Base-by-base conservation (phyloP, 2,888 invertebrate genomes). In the Arctia plantaginis region DNA sequence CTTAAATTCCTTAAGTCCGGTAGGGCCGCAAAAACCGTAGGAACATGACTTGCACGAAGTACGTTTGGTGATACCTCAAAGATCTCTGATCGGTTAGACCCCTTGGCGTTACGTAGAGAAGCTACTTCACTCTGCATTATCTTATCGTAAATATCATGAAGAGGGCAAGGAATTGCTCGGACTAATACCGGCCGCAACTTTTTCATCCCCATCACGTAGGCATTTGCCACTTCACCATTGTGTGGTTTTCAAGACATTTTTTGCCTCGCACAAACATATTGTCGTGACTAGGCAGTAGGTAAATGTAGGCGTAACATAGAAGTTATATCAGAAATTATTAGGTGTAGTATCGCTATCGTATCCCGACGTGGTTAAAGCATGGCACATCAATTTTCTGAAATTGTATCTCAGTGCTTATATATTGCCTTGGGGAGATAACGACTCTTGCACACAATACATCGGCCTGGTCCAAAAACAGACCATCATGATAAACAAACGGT, bases 401-500 rank as follows among this genome's bases (percentile, higher is more conserved):
- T 55, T n/a, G n/a, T n/a, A 55, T 55, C 2, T 55, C n/a, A 55
- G 10, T 55, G 51, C 6, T 62, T 30, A 30, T 18, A 30, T 18
- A 62, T 30, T 18, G 13, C 18, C 20, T 33, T 41, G 67, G 13
- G 13, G 23, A 65, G n/a, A 55, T 66, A 71, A 71, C 39, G n/a
- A n/a, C 59, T 71, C 69, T 51, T 41, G 44, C 15, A 71, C 33
- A 64, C 66, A 71, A 35, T 39, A 23, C 65, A 51, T 23, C 7
- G 51, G 13, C 51, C 47, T 39, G 35, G 18, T 69, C 27, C 51
- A 66, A 62, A 59, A 76, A 59, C 39, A 44, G 51, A 51, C 39
- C 55, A 66, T 70, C 67, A 69, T 66, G 66, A 68, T 66, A 72
- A 41, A 76, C 15, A 70, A 55, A 66, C 47, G 15, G 68, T 70